Conservation (phyloP, 2,113 vertebrate species). For the Crotalus tigris region DNA sequence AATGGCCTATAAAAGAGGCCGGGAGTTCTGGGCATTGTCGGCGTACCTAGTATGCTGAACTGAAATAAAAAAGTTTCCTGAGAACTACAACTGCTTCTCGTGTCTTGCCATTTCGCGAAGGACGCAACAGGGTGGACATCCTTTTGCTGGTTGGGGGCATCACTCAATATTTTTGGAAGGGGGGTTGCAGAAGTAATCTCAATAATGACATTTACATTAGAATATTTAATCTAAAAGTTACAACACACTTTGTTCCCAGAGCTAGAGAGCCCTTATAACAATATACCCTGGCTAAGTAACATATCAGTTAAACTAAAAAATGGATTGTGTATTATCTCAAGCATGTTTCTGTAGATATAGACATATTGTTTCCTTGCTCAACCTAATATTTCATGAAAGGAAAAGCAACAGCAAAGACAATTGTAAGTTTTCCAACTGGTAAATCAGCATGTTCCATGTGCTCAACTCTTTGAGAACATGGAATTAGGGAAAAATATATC, state of each 20-base stretch:
- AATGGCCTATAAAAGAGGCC: too few species aligned
- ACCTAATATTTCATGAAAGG: neutral
- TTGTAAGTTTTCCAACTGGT: neutral
- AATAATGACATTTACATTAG: neutral
- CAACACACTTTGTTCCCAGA: neutral
- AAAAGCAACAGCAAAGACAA: neutral
- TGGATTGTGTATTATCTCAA: neutral
- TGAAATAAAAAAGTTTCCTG: too few species aligned
- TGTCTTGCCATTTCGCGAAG: too few species aligned
- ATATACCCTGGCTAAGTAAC: too few species aligned
- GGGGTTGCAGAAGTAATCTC: neutral
- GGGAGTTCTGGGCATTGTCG: too few species aligned
- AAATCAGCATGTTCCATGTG: neutral
- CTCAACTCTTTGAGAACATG: neutral
- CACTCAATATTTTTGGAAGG: neutral
- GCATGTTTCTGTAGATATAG: neutral
- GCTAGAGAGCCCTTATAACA: neutral
- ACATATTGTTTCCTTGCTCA: neutral
- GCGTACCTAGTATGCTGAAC: too few species aligned
- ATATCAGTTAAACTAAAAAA: neutral
- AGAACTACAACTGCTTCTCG: too few species aligned
- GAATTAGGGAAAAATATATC: neutral
- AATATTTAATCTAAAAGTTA: neutral
- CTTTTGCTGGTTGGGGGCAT: neutral
- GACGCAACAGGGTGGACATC: neutral